Conservation (phyloP, 2,797 vertebrate genomes). For the Melopsittacus undulatus region DNA sequence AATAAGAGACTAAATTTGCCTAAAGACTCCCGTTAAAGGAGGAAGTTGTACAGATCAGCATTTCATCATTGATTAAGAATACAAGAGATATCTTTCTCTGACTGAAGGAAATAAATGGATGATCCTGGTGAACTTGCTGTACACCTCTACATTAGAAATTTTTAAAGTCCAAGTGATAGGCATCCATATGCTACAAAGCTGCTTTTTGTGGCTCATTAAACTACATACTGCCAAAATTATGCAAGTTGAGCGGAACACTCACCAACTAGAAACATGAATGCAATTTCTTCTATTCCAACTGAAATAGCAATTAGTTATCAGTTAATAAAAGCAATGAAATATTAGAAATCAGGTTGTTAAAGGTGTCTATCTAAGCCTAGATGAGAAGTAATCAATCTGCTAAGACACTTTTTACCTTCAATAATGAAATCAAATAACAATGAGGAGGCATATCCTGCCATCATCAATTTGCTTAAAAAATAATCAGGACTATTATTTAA, state of each 20-base stretch:
- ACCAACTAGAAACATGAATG: background rate
- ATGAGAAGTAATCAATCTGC: background rate
- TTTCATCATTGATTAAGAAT: background rate
- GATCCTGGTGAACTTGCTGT: background rate
- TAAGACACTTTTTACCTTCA: background rate
- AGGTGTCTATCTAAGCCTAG: background rate
- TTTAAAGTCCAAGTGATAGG: background rate
- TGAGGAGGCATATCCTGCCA: background rate
- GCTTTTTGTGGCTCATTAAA: background rate
- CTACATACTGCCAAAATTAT: background rate
- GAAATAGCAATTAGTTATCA: background rate
- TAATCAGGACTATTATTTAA: background rate
- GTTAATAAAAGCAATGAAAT: background rate
- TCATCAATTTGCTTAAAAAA: background rate
- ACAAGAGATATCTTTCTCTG: background rate
- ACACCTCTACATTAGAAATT: background rate
- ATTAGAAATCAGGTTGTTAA: background rate
- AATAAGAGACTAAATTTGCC: background rate
- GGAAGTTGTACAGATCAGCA: background rate
- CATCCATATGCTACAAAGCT: background rate
- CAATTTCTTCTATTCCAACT: background rate
- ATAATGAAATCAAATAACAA: background rate
- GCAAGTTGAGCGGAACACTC: background rate
- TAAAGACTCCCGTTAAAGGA: background rate
- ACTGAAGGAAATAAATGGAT: background rate